Evolutionary conservation across 2,797 vertebrate genomes (phyloP).

Genomic region (Toxotes lorentzi): DNA sequence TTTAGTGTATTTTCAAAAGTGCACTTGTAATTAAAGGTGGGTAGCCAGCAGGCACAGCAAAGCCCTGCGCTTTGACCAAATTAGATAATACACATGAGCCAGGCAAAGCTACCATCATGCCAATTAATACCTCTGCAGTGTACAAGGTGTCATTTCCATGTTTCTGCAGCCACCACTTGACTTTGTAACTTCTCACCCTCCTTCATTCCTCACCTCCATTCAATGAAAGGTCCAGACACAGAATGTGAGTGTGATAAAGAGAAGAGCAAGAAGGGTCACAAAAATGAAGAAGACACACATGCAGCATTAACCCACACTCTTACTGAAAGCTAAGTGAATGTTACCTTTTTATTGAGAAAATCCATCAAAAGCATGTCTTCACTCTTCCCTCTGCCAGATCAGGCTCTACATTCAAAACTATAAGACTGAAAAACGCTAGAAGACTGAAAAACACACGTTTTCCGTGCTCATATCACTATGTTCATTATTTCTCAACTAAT

Average conservation of each 20-base stretch:
- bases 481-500: too few species aligned
- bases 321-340: slow-evolving; percentile 42
- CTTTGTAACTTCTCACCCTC: slow-evolving; percentile 33
- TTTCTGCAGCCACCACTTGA: slow-evolving; percentile 35
- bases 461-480: neutral
- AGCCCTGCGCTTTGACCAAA: slow-evolving; percentile 51
- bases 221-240: slow-evolving; percentile 47
- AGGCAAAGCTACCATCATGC: slow-evolving; percentile 54
- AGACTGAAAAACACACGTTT: neutral
- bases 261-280: slow-evolving; percentile 38
- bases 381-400: slow-evolving; percentile 13
- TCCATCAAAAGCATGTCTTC: slow-evolving; percentile 44
- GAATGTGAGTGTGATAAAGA: slow-evolving; percentile 52
- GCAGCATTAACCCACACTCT: slow-evolving; percentile 55
- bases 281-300: slow-evolving; percentile 45
- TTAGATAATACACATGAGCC: slow-evolving; percentile 56
- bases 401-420: slow-evolving; percentile 24
- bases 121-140: slow-evolving; percentile 64
- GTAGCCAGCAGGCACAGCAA: slow-evolving; percentile 8
- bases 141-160: slow-evolving; percentile 16
- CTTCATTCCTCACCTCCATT: slow-evolving; percentile 28
- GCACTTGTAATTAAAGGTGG: slow-evolving; percentile 57
- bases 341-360: slow-evolving; percentile 51
- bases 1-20: slow-evolving; percentile 32
- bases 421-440: neutral